phyloP scores from a whole-genome alignment of 2,113 vertebrate genomes.

The Entomyzon cyanotis region DNA sequence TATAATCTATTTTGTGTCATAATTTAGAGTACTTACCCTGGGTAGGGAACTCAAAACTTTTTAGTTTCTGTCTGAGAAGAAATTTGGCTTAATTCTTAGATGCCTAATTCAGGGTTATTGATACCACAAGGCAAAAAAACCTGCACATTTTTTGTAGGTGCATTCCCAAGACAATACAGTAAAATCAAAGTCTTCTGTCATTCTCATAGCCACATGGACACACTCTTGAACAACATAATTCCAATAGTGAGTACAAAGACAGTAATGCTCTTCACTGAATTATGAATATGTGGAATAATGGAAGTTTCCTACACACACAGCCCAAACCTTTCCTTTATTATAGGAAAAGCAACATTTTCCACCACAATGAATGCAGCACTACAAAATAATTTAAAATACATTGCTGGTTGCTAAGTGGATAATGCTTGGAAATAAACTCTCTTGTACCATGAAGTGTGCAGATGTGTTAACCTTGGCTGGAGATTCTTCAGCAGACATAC shows the following conservation, averaged over 20 bases:
- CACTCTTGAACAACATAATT: not conserved
- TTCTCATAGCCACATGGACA: not conserved
- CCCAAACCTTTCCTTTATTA: not conserved
- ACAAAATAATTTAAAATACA: conserved; percentile 60
- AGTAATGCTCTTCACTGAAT: not conserved
- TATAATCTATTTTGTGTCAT: not conserved
- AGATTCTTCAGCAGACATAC: conserved; percentile 33
- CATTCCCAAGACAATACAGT: not conserved
- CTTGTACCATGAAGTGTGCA: conserved; percentile 14
- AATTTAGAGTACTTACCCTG: not conserved
- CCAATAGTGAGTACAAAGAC: not conserved
- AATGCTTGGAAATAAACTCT: conserved; percentile 41
- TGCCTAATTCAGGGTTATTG: not conserved
- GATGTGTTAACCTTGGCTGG: not conserved
- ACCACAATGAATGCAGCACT: not conserved
- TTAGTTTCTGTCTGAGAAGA: not conserved
- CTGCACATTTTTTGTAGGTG: not conserved
- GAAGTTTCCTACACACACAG: not conserved
- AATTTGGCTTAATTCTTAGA: not conserved
- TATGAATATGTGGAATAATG: not conserved
- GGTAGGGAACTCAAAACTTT: not conserved
- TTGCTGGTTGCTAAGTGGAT: conserved; percentile 57
- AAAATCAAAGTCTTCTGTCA: not conserved
- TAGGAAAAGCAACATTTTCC: not conserved
- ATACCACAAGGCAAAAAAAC: not conserved